Evolutionary conservation across 2,113 vertebrate genomes (phyloP).

Genomic region (Cebidichthys violaceus): DNA sequence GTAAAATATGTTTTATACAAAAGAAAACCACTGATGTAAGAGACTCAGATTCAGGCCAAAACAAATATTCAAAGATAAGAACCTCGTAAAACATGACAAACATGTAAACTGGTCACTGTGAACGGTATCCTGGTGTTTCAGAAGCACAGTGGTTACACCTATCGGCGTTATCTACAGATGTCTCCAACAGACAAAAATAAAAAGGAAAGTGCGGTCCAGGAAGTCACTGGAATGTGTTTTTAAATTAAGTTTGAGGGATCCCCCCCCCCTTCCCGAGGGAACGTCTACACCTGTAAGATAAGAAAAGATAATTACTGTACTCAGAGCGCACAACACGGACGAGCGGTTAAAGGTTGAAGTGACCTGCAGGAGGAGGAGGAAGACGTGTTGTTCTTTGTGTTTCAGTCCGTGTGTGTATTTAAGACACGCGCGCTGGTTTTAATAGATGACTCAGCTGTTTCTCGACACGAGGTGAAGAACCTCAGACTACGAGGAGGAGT

Average conservation of each 20-base stretch:
- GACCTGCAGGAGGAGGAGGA: background rate
- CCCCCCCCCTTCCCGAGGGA: background rate
- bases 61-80: background rate
- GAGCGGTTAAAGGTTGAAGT: background rate
- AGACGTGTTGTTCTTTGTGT: background rate
- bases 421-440: background rate
- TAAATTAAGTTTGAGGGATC: background rate
- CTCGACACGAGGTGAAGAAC: too few relatives aligned
- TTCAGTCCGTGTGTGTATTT: background rate
- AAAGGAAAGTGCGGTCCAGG: background rate
- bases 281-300: background rate
- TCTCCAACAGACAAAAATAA: background rate
- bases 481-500: too few relatives aligned
- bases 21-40: background rate
- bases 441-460: slow-evolving; percentile 3
- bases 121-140: background rate
- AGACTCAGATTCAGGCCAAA: background rate
- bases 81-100: background rate
- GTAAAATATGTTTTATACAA: background rate
- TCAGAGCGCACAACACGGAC: background rate
- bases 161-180: background rate
- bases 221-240: background rate
- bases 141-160: background rate
- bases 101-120: too few relatives aligned
- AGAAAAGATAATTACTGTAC: background rate